Conservation (phyloP, 2,113 vertebrate species). For the Psammodynastes pulverulentus region DNA sequence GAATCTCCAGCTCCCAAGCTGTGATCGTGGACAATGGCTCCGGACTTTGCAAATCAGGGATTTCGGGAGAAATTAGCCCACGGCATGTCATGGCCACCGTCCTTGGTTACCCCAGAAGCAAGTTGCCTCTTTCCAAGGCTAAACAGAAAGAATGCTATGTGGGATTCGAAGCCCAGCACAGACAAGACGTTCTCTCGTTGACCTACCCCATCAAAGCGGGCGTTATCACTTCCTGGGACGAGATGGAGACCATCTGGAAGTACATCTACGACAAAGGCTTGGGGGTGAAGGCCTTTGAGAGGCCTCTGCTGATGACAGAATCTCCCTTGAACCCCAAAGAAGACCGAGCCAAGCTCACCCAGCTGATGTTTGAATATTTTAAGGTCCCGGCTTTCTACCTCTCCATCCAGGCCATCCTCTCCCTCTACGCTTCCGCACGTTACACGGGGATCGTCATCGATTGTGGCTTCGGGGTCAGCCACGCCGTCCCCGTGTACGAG, state of each 20-base stretch:
- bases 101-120: slow-evolving; percentile 45
- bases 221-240: slow-evolving; percentile 53
- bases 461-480: slow-evolving; percentile 58
- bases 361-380: slow-evolving; percentile 68
- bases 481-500: slow-evolving; percentile 58
- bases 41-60: slow-evolving; percentile 63
- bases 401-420: slow-evolving; percentile 58
- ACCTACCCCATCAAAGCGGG: slow-evolving; percentile 52
- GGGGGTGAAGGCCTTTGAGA: slow-evolving; percentile 40
- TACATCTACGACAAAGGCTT: slow-evolving; percentile 65
- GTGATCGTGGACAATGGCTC: slow-evolving; percentile 70
- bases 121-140: neutral
- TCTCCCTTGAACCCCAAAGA: slow-evolving; percentile 60
- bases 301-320: slow-evolving; percentile 58
- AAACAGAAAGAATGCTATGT: slow-evolving; percentile 44
- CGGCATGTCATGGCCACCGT: slow-evolving; percentile 45
- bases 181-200: slow-evolving; percentile 25
- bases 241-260: slow-evolving; percentile 61
- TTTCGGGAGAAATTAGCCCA: slow-evolving; percentile 64
- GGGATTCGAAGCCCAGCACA: slow-evolving; percentile 54
- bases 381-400: slow-evolving; percentile 64
- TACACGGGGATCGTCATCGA: slow-evolving; percentile 65
- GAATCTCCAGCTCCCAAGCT: slow-evolving; percentile 23
- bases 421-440: slow-evolving; percentile 59
- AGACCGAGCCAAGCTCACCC: slow-evolving; percentile 52